These are phyloP conservation scores for Silurus aristotelis DNA, from an alignment of 2,797 vertebrate genomes.

Conservation along the genomic window DNA sequence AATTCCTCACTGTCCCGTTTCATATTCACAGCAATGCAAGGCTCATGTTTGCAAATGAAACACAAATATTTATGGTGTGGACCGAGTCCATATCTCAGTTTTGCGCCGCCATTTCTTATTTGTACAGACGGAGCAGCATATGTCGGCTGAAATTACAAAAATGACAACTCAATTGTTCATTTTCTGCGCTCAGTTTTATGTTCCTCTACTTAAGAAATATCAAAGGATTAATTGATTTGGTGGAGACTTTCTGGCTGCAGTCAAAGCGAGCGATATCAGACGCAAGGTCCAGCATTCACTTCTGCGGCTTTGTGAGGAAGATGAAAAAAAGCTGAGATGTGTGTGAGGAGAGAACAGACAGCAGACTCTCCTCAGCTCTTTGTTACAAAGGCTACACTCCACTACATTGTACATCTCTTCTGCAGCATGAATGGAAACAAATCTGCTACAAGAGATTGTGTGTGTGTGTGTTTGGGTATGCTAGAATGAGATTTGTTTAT, in stretches of 20 bases:
- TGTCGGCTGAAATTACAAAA: slow-evolving; percentile 58
- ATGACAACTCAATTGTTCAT: slow-evolving; percentile 56
- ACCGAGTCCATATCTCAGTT: slow-evolving; percentile 41
- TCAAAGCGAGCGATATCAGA: slow-evolving; percentile 44
- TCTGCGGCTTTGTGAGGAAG: slow-evolving; percentile 44
- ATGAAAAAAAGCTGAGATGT: slow-evolving; percentile 49
- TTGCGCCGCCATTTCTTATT: slow-evolving; percentile 40
- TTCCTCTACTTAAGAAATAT: slow-evolving; percentile 49
- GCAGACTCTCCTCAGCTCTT: slow-evolving; percentile 49
- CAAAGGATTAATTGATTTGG: slow-evolving; percentile 65
- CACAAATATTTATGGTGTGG: slow-evolving; percentile 53
- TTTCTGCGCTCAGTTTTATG: slow-evolving; percentile 45
- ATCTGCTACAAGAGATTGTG: slow-evolving; percentile 56
- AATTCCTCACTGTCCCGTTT: slow-evolving; percentile 51
- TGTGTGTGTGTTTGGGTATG: background rate
- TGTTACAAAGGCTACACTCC: slow-evolving; percentile 50
- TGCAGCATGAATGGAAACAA: slow-evolving; percentile 66
- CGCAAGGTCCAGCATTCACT: slow-evolving; percentile 48
- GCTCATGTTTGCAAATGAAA: slow-evolving; percentile 55
- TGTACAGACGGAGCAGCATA: slow-evolving; percentile 47
- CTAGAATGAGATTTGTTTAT: slow-evolving; percentile 12
- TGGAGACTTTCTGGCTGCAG: slow-evolving; percentile 62
- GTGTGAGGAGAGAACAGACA: slow-evolving; percentile 50
- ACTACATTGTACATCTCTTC: slow-evolving; percentile 62
- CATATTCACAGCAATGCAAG: slow-evolving; percentile 51